These are phyloP conservation scores for Aphelenchoides besseyi DNA, from an alignment of 1,140 invertebrate species.

Conservation along the genomic window DNA sequence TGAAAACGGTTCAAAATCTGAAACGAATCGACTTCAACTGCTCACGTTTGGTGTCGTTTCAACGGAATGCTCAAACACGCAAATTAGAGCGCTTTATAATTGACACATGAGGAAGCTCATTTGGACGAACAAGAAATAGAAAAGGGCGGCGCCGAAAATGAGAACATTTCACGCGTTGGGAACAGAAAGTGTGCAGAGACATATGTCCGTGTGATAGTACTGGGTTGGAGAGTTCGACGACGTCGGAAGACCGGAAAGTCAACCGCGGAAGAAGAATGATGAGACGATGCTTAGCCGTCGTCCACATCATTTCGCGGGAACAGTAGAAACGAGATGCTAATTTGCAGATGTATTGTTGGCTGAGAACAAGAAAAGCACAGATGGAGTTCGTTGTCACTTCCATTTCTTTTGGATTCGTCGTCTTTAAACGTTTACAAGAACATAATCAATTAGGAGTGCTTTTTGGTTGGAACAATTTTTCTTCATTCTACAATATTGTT, in stretches of 20 bases:
- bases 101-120: not conserved
- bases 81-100: not conserved
- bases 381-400: not conserved
- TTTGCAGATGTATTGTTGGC: not conserved
- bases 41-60: not conserved
- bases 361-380: not conserved
- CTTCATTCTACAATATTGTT: not conserved
- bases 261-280: not conserved
- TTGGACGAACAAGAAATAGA: not conserved
- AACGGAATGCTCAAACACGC: not conserved
- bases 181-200: not conserved
- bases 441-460: no score
- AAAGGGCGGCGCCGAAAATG: not conserved
- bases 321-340: conserved; percentile 3
- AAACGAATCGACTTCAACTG: not conserved
- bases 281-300: not conserved
- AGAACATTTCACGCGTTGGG: not conserved
- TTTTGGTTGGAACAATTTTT: no score
- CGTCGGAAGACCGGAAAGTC: not conserved
- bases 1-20: not conserved
- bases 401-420: not conserved
- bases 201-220: not conserved
- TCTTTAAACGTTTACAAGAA: not conserved
- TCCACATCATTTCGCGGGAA: not conserved
- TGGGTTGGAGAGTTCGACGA: not conserved